Conservation (phyloP, 1,140 invertebrate genomes). For the Prorops nasuta region DNA sequence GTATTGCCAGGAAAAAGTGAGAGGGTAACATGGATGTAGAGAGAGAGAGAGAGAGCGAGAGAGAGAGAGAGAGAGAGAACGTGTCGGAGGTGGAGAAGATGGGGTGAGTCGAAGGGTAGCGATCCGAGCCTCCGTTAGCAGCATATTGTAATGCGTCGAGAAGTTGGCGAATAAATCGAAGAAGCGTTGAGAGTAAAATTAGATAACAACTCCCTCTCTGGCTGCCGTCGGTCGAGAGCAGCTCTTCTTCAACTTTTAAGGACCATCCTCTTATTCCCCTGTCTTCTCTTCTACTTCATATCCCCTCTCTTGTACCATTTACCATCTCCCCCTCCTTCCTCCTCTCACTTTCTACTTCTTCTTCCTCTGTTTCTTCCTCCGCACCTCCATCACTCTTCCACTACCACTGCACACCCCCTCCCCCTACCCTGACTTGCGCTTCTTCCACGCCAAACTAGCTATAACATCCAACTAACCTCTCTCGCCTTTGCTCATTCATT, state of each 20-base stretch:
- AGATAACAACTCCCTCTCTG: slow-evolving; percentile 54
- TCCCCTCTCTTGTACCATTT: slow-evolving; percentile 2
- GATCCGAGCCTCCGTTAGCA: slow-evolving; percentile 47
- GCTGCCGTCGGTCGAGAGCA: slow-evolving; percentile 37
- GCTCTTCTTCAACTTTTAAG: slow-evolving; percentile 54
- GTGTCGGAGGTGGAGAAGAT: too few species aligned
- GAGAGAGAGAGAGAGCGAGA: slow-evolving; percentile 1
- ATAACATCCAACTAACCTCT: too few species aligned
- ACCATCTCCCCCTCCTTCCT: slow-evolving; percentile 15
- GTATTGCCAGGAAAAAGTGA: not conserved
- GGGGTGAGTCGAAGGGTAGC: too few species aligned
- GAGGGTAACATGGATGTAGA: slow-evolving; percentile 3
- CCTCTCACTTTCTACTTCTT: slow-evolving; percentile 16
- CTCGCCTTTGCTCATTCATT: slow-evolving; percentile 24
- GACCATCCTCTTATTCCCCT: slow-evolving; percentile 47
- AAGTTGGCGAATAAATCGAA: slow-evolving; percentile 59
- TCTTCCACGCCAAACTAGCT: slow-evolving; percentile 5
- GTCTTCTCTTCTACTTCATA: slow-evolving; percentile 17
- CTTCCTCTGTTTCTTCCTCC: slow-evolving; percentile 1
- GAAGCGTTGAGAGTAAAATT: slow-evolving; percentile 59
- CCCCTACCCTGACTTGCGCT: not conserved
- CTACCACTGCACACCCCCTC: not conserved
- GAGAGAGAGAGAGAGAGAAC: slow-evolving; percentile 23
- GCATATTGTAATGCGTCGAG: slow-evolving; percentile 57
- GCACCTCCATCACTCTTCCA: slow-evolving; percentile 8